A percentile compares a stretch with the other conserved stretches of the same genome.
Evolutionary conservation across 2,888 invertebrate genomes (phyloP).

Genomic region (Protophormia terraenovae): DNA sequence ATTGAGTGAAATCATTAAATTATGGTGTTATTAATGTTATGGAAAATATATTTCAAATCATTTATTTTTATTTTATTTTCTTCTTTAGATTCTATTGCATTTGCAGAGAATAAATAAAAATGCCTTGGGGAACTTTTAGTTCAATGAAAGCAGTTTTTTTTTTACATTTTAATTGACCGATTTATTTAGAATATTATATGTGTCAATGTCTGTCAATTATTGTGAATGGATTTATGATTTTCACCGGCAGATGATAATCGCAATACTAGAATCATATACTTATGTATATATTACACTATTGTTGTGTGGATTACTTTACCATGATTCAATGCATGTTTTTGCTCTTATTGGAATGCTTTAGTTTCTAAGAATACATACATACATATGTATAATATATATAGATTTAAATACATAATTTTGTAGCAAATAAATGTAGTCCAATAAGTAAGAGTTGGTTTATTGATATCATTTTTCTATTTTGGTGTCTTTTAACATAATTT

Average conservation of each 20-base stretch:
- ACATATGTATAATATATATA: no score
- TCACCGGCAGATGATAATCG: conserved; percentile 62
- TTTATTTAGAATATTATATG: conserved; percentile 68
- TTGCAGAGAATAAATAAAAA: neutral
- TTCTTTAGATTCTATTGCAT: neutral
- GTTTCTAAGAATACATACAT: neutral
- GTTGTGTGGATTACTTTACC: no score
- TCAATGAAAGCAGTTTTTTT: conserved; percentile 70
- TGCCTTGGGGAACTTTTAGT: conserved; percentile 73
- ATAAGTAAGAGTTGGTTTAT: neutral
- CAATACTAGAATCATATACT: neutral
- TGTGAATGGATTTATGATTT: conserved; percentile 61
- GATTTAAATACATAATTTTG: neutral
- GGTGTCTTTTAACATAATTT: no score
- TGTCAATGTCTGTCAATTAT: conserved; percentile 63
- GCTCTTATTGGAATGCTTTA: neutral
- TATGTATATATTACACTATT: neutral
- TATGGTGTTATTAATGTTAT: conserved; percentile 22
- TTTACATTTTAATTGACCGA: conserved; percentile 73
- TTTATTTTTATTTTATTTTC: conserved; percentile 19
- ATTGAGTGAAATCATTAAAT: conserved; percentile 40
- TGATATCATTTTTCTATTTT: neutral
- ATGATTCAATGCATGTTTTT: neutral
- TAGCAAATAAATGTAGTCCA: conserved; percentile 11
- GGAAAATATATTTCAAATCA: neutral